A percentile compares a stretch with the other conserved stretches of the same genome.
Conservation (phyloP, 92 coral and sea anemone genomes). For the Phenganax stokvisi region DNA sequence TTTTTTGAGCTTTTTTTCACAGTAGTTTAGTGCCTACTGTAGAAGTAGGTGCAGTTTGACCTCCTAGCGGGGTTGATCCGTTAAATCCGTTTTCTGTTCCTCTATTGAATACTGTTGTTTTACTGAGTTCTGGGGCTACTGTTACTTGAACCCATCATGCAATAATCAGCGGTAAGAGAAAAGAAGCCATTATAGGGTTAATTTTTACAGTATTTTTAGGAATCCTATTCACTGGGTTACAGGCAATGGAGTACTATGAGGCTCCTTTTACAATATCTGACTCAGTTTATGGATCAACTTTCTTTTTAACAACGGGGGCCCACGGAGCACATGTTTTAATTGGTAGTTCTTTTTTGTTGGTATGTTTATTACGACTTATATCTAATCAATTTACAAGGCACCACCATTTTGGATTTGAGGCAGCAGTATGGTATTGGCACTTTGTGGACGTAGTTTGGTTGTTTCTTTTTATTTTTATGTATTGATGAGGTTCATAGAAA, state of each 20-base stretch:
- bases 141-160: conserved; percentile 90
- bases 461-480: conserved; percentile 58
- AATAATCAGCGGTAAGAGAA: conserved; percentile 64
- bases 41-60: conserved; percentile 80
- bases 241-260: conserved; percentile 83
- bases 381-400: conserved; percentile 65
- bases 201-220: conserved; percentile 67
- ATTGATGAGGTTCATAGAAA: conserved; percentile 50
- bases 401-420: conserved; percentile 63
- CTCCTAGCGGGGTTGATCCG: conserved; percentile 67
- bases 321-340: conserved; percentile 81
- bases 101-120: conserved; percentile 75
- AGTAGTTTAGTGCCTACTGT: conserved; percentile 73
- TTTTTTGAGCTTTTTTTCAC: conserved; percentile 87
- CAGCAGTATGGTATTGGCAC: conserved; percentile 81
- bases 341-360: conserved; percentile 69
- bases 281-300: conserved; percentile 82
- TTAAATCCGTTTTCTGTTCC: conserved; percentile 86
- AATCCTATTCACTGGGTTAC: conserved; percentile 64
- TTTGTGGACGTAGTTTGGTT: conserved; percentile 82
- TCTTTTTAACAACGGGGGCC: conserved; percentile 78
- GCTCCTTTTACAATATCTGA: conserved; percentile 84
- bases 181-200: conserved; percentile 69
- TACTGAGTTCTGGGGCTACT: conserved; percentile 82
- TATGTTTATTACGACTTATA: conserved; percentile 65